Evolutionary conservation across 2,797 vertebrate species (phyloP).

Genomic region (Falco columbarius): DNA sequence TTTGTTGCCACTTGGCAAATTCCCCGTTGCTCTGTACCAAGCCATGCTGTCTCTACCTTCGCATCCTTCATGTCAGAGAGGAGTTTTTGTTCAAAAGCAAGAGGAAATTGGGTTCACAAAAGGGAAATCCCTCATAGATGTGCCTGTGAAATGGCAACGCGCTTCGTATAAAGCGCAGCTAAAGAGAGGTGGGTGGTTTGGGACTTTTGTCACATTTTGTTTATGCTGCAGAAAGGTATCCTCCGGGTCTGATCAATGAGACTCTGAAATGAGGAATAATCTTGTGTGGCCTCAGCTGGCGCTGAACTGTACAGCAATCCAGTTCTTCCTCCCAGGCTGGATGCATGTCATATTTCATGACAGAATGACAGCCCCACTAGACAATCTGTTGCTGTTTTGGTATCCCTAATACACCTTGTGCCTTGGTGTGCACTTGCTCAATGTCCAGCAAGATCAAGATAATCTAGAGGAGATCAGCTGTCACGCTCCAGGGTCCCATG

Average conservation of each 20-base stretch:
- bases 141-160: not conserved
- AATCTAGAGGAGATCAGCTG: not conserved
- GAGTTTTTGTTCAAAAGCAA: conserved; percentile 7
- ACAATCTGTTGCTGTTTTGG: not conserved
- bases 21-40: not conserved
- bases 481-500: not conserved
- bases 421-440: not conserved
- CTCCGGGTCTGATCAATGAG: not conserved
- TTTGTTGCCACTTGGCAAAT: not conserved
- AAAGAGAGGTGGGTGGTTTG: not conserved
- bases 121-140: not conserved
- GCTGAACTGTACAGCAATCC: not conserved
- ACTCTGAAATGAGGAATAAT: not conserved
- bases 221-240: not conserved
- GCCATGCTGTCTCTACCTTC: not conserved
- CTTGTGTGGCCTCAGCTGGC: not conserved
- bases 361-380: not conserved
- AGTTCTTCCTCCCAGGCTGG: not conserved
- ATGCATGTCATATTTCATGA: not conserved
- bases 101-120: conserved; percentile 1
- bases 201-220: not conserved
- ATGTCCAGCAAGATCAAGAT: not conserved
- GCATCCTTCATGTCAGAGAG: not conserved
- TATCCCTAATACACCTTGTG: not conserved
- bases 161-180: not conserved